A percentile compares a stretch with the other conserved stretches of the same genome.
Conservation (phyloP, 2,113 vertebrate species). For the Crotophaga sulcirostris region DNA sequence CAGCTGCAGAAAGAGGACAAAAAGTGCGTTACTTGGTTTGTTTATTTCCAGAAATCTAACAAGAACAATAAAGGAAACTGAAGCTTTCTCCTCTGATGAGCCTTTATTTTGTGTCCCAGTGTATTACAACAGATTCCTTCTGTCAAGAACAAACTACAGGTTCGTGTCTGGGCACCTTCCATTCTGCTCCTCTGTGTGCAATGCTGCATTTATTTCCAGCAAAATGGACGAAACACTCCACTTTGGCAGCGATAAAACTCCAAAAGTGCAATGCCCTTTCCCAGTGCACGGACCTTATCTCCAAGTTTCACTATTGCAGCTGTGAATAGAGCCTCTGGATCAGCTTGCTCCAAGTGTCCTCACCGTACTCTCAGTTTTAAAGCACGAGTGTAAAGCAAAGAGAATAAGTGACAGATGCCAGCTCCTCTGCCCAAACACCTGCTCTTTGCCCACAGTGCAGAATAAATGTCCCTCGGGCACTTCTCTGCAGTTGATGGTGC, state of each 20-base stretch:
- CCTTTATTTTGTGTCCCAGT: background rate
- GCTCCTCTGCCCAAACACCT: background rate
- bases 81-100: background rate
- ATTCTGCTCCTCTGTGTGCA: background rate
- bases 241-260: background rate
- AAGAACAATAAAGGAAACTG: background rate
- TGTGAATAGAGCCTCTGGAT: background rate
- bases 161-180: background rate
- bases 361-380: background rate
- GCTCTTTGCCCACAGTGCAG: background rate
- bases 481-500: background rate
- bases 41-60: background rate
- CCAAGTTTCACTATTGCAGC: background rate
- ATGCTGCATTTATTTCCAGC: background rate
- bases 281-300: background rate
- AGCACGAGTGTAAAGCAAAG: background rate
- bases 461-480: accelerated
- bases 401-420: background rate
- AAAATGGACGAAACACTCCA: background rate
- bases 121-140: background rate
- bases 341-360: background rate
- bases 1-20: slow-evolving; percentile 24
- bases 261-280: background rate
- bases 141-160: background rate
- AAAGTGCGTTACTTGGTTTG: background rate